Percentiles rank a stretch among this genome's conserved stretches.
These are phyloP conservation scores for Drosophila virilis DNA, from an alignment of 1,140 invertebrate species.

Conservation along the genomic window DNA sequence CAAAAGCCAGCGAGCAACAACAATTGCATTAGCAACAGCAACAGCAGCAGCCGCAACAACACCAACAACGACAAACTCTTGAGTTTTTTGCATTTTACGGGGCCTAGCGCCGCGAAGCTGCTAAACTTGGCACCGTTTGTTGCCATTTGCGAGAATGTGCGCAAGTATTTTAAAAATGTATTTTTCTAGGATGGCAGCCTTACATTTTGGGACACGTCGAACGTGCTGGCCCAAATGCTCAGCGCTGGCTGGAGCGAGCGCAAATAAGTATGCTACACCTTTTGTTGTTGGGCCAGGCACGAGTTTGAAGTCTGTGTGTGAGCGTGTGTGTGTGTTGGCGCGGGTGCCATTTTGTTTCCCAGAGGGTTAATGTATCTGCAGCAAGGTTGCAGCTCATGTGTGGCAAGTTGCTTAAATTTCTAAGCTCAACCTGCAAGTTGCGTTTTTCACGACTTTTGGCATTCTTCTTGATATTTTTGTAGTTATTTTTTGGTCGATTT, in stretches of 20 bases:
- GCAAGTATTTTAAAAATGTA: constrained; percentile 81
- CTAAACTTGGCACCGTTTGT: constrained; percentile 81
- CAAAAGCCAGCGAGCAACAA: constrained; percentile 58
- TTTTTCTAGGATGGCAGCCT: constrained; percentile 49
- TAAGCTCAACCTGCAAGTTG: constrained; percentile 51
- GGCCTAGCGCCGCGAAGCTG: constrained; percentile 68
- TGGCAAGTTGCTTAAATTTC: constrained; percentile 23
- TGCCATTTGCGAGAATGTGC: constrained; percentile 77
- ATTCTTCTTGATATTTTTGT: constrained; percentile 20
- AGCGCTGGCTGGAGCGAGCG: constrained; percentile 24
- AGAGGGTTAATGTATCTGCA: constrained; percentile 56
- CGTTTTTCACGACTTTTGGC: constrained; percentile 58
- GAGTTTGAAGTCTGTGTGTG: constrained; percentile 3
- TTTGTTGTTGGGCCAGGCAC: constrained; percentile 23
- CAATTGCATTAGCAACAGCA: constrained; percentile 25
- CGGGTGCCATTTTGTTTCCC: constrained; percentile 48
- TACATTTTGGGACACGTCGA: constrained; percentile 55
- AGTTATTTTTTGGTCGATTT: constrained; percentile 45
- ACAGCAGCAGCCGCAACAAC: constrained; percentile 17
- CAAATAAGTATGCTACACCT: constrained; percentile 52
- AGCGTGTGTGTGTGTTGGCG: constrained; percentile 1
- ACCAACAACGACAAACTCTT: constrained; percentile 22
- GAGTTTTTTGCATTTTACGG: constrained; percentile 66
- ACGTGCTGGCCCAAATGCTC: constrained; percentile 28
- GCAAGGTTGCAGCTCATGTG: constrained; percentile 42